A percentile compares a stretch with the other conserved stretches of the same genome.
These are phyloP conservation scores for Pseudochromis fuscus DNA, from an alignment of 2,797 vertebrate genomes.

Conservation along the genomic window DNA sequence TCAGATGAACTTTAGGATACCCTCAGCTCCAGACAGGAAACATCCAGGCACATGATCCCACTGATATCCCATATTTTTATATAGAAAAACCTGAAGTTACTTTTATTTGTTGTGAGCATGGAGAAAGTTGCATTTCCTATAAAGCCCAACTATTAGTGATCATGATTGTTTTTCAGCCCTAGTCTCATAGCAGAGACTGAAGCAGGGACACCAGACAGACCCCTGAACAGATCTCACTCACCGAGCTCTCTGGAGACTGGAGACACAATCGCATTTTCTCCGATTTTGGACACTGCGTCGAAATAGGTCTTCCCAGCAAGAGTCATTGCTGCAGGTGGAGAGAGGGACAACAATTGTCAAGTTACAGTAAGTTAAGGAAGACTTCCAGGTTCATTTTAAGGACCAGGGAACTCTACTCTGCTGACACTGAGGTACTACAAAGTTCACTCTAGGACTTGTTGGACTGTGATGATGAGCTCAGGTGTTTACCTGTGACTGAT, in stretches of 20 bases:
- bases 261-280: constrained; percentile 91
- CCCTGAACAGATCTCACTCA: constrained; percentile 86
- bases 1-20: neutral
- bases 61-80: neutral
- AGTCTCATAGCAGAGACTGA: constrained; percentile 16
- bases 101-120: too few relatives aligned
- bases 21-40: neutral
- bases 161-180: neutral
- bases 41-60: too few relatives aligned
- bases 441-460: neutral
- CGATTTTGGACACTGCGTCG: constrained; percentile 95
- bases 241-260: constrained; percentile 95
- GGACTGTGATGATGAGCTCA: neutral
- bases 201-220: neutral
- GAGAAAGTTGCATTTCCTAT: neutral
- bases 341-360: constrained; percentile 43
- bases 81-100: too few relatives aligned
- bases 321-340: constrained; percentile 89
- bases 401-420: neutral
- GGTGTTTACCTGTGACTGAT: constrained; percentile 91
- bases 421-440: neutral
- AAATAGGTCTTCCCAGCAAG: constrained; percentile 93
- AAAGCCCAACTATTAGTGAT: neutral
- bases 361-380: neutral
- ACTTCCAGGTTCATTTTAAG: neutral